Percentiles rank a stretch among this genome's conserved stretches.
phyloP scores from a whole-genome alignment of 2,888 invertebrate species.

The Dolomedes plantarius region DNA sequence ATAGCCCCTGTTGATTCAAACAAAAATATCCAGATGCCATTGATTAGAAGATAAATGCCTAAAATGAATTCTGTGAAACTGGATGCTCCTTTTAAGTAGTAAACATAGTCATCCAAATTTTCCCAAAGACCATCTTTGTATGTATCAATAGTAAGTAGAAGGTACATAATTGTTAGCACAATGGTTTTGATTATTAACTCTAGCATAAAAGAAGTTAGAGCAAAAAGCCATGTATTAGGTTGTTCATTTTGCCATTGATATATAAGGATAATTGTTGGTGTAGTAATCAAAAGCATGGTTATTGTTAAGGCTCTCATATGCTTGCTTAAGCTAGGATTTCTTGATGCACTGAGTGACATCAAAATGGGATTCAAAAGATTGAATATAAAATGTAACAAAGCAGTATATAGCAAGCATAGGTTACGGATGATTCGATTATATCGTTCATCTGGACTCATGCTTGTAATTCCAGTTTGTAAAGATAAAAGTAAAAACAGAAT shows the following conservation, averaged over 20 bases:
- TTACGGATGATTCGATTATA: conserved; percentile 92
- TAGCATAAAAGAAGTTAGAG: conserved; percentile 93
- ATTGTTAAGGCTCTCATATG: conserved; percentile 90
- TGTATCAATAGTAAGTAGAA: conserved; percentile 90
- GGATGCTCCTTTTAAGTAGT: conserved; percentile 90
- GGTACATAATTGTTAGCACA: conserved; percentile 91
- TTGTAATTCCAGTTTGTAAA: conserved; percentile 92
- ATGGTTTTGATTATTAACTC: conserved; percentile 93
- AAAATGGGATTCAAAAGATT: conserved; percentile 93
- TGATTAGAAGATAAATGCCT: conserved; percentile 93
- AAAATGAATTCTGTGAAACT: conserved; percentile 96
- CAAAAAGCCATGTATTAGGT: conserved; percentile 92
- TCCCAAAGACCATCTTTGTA: conserved; percentile 91
- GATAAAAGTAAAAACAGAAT: conserved; percentile 95
- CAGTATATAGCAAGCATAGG: conserved; percentile 92
- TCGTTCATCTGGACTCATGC: conserved; percentile 90
- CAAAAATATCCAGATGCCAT: conserved; percentile 93
- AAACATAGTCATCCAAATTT: conserved; percentile 94
- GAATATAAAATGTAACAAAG: conserved; percentile 91
- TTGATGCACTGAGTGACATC: conserved; percentile 84
- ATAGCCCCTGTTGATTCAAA: conserved; percentile 97
- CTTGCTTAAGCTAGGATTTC: conserved; percentile 80
- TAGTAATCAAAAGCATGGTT: conserved; percentile 87
- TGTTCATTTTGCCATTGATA: conserved; percentile 90
- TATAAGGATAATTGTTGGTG: conserved; percentile 85